Base-by-base conservation (phyloP, 2,888 invertebrate genomes). In the Macrophya alboannulata region DNA sequence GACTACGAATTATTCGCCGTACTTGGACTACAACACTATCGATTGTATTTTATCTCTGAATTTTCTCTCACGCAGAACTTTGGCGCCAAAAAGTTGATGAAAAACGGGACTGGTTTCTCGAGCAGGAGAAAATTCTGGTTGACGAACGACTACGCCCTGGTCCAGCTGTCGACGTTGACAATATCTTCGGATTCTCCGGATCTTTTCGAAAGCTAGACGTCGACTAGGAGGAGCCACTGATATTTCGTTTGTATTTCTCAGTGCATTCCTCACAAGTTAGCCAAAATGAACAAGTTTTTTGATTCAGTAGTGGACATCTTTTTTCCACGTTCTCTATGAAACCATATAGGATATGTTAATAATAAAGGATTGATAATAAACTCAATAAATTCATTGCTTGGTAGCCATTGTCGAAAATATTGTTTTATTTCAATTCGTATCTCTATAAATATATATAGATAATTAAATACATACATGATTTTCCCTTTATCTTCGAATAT, bases 111-210 rank as follows among this genome's bases (percentile, higher is more conserved):
- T 95, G 95, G 94, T 94, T 96, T 72, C 93, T 95, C 48, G 94
- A 95, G 74, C 95, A 96, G 87, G 95, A 95, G 91, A 94, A 94
- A 82, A 92, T 95, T 25, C 94, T 95, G 89, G 94, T 95, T 48
- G 94, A 95, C 76, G 94, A 94, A 77, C 94, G 94, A 12, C 87
- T 89, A n/a, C 89, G 90, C 21, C 89, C 89, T 15, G 89, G 89
- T 21, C 86, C 89, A 21, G 84, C 85, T 40, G 79, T 89, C 84
- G 88, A 90, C 84, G 84, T 82, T 51, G 90, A 91, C 86, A 89
- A 92, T 72, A 87, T 91, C 84, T 91, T 91, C 21, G 91, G 90
- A 25, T 89, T 91, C 71, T 84, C 90, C 6, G 90, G 91, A 0
- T 90, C 90, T 12, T 91, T 91, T 85, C 88, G 89, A 84, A 90